Evolutionary conservation across 2,888 invertebrate genomes (phyloP).

Genomic region (Osmoderma eremita): DNA sequence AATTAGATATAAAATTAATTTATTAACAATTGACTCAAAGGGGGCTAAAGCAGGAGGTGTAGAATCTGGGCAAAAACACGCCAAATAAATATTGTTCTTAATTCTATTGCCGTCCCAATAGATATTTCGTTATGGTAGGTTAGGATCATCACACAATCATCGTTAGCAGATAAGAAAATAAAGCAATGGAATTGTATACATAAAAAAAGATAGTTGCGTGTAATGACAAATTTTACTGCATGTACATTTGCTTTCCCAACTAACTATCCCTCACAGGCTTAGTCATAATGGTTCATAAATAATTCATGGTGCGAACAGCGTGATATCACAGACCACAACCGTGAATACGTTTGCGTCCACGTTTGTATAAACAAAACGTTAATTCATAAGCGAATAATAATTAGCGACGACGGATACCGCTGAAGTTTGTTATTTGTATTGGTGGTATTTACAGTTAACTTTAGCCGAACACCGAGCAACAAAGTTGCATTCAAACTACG

Average conservation of each 20-base stretch:
- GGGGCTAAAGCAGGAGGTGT: too few species aligned
- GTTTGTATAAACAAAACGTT: slow-evolving; percentile 17
- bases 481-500: slow-evolving; percentile 18
- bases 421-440: slow-evolving; percentile 18
- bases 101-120: too few species aligned
- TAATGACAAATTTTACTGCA: too few species aligned
- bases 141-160: too few species aligned
- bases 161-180: too few species aligned
- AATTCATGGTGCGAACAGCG: slow-evolving; percentile 16
- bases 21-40: too few species aligned
- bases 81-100: too few species aligned
- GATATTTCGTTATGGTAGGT: too few species aligned
- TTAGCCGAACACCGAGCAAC: background rate
- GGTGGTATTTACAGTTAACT: slow-evolving; percentile 10
- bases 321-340: slow-evolving; percentile 25
- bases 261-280: slow-evolving; percentile 4
- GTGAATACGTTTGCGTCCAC: background rate
- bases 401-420: slow-evolving; percentile 5
- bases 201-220: too few species aligned
- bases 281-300: slow-evolving; percentile 29
- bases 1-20: too few species aligned
- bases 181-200: too few species aligned
- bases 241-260: slow-evolving; percentile 21
- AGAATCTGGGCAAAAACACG: too few species aligned
- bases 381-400: slow-evolving; percentile 19